Evolutionary conservation across 2,888 invertebrate genomes (phyloP).

Genomic region (Napeogenes inachia): DNA sequence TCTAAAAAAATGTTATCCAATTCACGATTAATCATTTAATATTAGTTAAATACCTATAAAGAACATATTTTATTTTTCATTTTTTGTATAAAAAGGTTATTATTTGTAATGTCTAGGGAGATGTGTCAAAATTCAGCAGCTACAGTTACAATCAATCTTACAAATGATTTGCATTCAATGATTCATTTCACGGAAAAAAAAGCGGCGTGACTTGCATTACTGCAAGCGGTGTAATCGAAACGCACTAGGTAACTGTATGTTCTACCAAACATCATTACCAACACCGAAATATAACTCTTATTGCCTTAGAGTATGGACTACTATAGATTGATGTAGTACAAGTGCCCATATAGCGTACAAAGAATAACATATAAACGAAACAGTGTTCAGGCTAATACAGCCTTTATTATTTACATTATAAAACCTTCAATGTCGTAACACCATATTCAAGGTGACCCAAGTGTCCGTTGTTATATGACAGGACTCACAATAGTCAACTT

Average conservation of each 20-base stretch:
- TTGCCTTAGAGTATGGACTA: no score
- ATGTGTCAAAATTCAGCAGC: neutral
- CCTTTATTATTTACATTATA: neutral
- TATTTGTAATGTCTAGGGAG: neutral
- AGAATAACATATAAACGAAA: no score
- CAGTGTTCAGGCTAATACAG: neutral
- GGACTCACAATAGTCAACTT: slow-evolving; percentile 7
- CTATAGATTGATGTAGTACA: no score
- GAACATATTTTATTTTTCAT: neutral
- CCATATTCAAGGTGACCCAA: slow-evolving; percentile 21
- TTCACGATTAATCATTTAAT: no score
- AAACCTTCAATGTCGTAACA: neutral
- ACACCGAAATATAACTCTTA: no score
- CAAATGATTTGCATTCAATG: slow-evolving; percentile 10
- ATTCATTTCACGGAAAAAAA: slow-evolving; percentile 18
- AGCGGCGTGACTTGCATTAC: slow-evolving; percentile 21
- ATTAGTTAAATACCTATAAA: no score
- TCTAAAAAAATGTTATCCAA: no score
- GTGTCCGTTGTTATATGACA: slow-evolving; percentile 17
- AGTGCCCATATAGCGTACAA: no score
- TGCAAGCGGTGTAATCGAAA: slow-evolving; percentile 22
- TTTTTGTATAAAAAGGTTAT: neutral
- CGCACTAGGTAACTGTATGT: slow-evolving; percentile 11
- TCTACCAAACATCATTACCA: no score
- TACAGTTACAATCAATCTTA: slow-evolving; percentile 15